These are phyloP conservation scores for Ecdyonurus torrentis DNA, from an alignment of 2,888 invertebrate species.

Conservation along the genomic window DNA sequence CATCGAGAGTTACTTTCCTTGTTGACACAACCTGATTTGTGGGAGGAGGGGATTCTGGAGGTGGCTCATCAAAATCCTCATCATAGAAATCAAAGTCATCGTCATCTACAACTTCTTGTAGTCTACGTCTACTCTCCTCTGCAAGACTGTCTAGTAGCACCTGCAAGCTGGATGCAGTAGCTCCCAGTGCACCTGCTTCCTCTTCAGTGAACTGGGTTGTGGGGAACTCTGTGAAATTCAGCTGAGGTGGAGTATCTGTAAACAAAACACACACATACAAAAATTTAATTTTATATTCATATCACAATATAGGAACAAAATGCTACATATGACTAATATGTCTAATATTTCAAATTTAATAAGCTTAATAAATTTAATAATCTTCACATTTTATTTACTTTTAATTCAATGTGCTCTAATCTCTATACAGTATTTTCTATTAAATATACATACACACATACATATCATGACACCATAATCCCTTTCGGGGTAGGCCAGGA, in stretches of 20 bases:
- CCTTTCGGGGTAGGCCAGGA: too few relatives aligned
- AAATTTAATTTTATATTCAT: too few relatives aligned
- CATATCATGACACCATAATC: too few relatives aligned
- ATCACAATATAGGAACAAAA: too few relatives aligned
- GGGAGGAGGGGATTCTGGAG: not conserved
- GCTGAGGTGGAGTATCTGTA: not conserved
- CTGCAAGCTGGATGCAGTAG: not conserved
- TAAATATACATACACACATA: too few relatives aligned
- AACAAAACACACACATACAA: too few relatives aligned
- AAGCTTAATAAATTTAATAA: too few relatives aligned
- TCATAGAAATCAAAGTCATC: not conserved
- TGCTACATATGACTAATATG: too few relatives aligned
- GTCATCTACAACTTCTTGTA: not conserved
- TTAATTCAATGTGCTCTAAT: too few relatives aligned
- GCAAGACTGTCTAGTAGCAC: not conserved
- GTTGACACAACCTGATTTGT: not conserved
- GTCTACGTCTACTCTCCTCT: not conserved
- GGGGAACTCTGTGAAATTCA: not conserved
- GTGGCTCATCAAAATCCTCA: not conserved
- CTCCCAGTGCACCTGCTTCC: not conserved
- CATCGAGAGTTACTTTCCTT: not conserved
- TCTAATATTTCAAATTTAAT: too few relatives aligned
- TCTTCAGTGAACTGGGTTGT: not conserved
- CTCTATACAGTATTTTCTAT: too few relatives aligned
- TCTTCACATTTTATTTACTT: too few relatives aligned